Conservation (phyloP, 2,113 vertebrate genomes). For the Plectropomus leopardus region DNA sequence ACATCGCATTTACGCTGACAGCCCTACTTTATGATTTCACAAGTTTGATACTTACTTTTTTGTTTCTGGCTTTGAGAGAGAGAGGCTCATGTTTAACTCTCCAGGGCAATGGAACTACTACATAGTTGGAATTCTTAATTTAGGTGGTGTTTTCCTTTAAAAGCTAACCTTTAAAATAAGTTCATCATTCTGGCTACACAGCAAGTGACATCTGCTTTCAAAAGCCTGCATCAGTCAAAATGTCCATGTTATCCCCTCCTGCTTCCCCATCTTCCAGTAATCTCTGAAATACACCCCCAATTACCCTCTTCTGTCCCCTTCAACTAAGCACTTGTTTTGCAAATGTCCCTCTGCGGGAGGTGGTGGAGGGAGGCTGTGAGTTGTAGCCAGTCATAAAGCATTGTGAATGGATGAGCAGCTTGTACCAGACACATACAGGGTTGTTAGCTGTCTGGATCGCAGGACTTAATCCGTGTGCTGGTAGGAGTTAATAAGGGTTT, state of each 20-base stretch:
- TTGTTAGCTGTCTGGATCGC: conserved; percentile 72
- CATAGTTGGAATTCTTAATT: too few species aligned
- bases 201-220: neutral
- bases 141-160: too few species aligned
- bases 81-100: too few species aligned
- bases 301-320: conserved; percentile 29
- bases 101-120: too few species aligned
- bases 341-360: conserved; percentile 70
- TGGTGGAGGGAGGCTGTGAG: conserved; percentile 40
- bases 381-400: conserved; percentile 74
- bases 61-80: too few species aligned
- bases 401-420: conserved; percentile 84
- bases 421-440: conserved; percentile 80
- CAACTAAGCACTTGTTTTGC: conserved; percentile 79
- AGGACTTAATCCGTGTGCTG: conserved; percentile 65
- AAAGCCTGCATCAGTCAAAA: conserved; percentile 7
- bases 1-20: too few species aligned
- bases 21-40: too few species aligned
- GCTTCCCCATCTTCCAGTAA: conserved; percentile 26
- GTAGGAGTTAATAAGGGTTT: conserved; percentile 79
- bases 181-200: neutral
- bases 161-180: neutral
- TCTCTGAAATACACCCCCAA: conserved; percentile 35
- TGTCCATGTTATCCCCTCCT: conserved; percentile 6
- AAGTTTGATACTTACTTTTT: too few species aligned